These are phyloP conservation scores for Acleris laterana DNA, from an alignment of 2,888 invertebrate genomes.

Conservation along the genomic window DNA sequence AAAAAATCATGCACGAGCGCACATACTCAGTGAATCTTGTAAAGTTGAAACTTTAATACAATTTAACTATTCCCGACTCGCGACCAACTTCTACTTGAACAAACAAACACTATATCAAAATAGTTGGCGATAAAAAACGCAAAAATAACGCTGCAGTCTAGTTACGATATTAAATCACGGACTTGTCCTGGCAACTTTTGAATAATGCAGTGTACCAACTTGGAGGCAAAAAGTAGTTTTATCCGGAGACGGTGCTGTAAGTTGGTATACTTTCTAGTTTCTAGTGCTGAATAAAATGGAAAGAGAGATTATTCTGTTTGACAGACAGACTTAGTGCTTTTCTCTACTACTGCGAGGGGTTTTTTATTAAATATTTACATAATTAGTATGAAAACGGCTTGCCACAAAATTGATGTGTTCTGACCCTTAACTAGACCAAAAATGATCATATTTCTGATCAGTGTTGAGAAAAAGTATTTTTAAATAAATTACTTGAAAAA, in stretches of 20 bases:
- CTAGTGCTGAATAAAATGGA: constrained; percentile 5
- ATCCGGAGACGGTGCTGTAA: constrained; percentile 23
- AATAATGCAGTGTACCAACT: constrained; percentile 37
- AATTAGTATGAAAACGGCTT: too few species aligned
- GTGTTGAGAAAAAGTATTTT: too few species aligned
- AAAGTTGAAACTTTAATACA: constrained; percentile 27
- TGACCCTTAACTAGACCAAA: too few species aligned
- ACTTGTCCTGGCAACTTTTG: constrained; percentile 34
- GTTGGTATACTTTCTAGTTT: constrained; percentile 16
- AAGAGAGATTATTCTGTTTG: constrained; percentile 1
- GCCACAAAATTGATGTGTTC: too few species aligned
- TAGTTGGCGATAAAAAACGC: constrained; percentile 29
- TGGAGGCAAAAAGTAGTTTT: constrained; percentile 32
- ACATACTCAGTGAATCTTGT: not conserved
- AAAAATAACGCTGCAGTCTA: constrained; percentile 26
- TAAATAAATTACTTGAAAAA: too few species aligned
- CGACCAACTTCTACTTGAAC: constrained; percentile 9
- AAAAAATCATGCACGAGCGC: constrained; percentile 28
- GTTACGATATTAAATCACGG: constrained; percentile 38
- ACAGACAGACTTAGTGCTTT: too few species aligned
- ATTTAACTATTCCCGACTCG: constrained; percentile 29
- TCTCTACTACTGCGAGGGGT: too few species aligned
- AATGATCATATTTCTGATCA: too few species aligned
- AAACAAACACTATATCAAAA: constrained; percentile 36
- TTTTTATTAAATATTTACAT: too few species aligned